Conservation (phyloP, 2,113 vertebrate genomes). For the Todiramphus saurophagus region DNA sequence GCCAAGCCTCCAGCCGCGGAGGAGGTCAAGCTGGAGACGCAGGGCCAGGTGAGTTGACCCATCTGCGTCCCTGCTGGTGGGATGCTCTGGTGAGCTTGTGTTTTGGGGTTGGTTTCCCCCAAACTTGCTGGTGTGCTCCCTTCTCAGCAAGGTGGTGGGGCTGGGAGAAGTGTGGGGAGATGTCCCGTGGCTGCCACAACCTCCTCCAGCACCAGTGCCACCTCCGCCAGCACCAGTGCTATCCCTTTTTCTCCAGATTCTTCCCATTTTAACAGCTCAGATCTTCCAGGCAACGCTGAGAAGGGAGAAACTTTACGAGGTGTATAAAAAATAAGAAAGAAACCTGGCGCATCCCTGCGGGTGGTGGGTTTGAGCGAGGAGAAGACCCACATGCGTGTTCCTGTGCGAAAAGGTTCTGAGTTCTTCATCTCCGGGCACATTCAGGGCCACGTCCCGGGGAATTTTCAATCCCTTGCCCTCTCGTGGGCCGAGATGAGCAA, state of each 20-base stretch:
- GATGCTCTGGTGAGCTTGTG: not conserved
- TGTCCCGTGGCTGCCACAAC: not conserved
- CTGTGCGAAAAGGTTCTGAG: not conserved
- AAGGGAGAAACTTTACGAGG: not conserved
- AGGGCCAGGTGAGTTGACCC: slow-evolving; percentile 72
- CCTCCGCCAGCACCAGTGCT: not conserved
- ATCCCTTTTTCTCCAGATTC: not conserved
- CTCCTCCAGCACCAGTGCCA: not conserved
- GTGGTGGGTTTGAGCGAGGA: not conserved
- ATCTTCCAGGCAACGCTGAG: not conserved
- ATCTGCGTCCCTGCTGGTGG: not conserved
- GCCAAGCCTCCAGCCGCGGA: slow-evolving; percentile 65
- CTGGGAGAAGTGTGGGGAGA: not conserved
- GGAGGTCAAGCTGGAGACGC: slow-evolving; percentile 74
- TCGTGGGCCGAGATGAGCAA: not conserved
- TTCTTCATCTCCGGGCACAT: not conserved
- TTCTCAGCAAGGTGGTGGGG: not conserved
- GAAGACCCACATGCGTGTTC: not conserved
- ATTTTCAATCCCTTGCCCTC: not conserved
- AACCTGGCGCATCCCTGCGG: not conserved
- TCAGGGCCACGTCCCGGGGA: not conserved
- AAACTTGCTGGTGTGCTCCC: not conserved
- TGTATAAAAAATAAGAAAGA: not conserved
- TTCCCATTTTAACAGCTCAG: not conserved
- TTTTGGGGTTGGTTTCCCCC: not conserved